A percentile compares a stretch with the other conserved stretches of the same genome.
phyloP scores from a whole-genome alignment of 2,888 invertebrate genomes.

The Allacma fusca region DNA sequence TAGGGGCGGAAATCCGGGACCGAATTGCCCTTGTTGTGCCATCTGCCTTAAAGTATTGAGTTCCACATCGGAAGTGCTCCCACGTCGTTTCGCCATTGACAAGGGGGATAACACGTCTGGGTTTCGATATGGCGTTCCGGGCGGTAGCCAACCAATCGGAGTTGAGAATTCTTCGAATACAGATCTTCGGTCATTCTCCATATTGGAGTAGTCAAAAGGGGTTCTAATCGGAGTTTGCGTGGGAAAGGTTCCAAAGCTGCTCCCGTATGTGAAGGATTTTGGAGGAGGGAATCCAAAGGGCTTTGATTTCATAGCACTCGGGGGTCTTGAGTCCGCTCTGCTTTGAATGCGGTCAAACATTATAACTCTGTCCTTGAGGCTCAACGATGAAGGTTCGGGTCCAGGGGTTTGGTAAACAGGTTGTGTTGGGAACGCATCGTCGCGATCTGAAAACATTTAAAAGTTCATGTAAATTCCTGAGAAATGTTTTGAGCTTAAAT shows the following conservation, averaged over 20 bases:
- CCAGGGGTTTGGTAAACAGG: neutral
- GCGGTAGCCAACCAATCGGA: conserved; percentile 25
- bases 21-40: conserved; percentile 20
- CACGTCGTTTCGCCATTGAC: conserved; percentile 44
- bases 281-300: too few species aligned
- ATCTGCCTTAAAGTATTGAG: conserved; percentile 43
- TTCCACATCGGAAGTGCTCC: conserved; percentile 56
- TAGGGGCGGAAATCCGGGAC: neutral
- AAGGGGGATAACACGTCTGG: conserved; percentile 12
- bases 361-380: conserved; percentile 52
- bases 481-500: too few species aligned
- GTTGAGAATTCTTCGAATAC: conserved; percentile 42
- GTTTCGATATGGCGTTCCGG: neutral
- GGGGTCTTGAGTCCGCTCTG: neutral
- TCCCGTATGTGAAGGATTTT: neutral
- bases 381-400: conserved; percentile 49
- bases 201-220: neutral
- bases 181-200: conserved; percentile 8
- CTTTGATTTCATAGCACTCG: neutral
- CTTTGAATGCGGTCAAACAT: conserved; percentile 43
- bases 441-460: conserved; percentile 36
- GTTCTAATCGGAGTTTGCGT: neutral
- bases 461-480: neutral
- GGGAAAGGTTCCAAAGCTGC: neutral
- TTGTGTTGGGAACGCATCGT: conserved; percentile 38